Evolutionary conservation across 1,140 invertebrate genomes (phyloP), one percentile per base, ranked within the genome.

Genomic region (Holotrichia oblita): DNA sequence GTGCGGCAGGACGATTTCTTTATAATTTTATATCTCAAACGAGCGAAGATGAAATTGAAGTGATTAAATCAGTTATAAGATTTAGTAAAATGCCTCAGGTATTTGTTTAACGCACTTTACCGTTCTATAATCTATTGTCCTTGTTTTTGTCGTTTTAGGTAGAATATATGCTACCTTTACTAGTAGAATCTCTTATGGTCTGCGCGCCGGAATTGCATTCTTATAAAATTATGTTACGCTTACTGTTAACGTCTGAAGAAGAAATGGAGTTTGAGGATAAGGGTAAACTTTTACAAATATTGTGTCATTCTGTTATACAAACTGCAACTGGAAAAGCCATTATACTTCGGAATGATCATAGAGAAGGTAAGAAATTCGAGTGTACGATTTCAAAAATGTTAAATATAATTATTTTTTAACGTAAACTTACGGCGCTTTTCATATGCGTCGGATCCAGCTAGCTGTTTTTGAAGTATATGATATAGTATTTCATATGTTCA

Each of bases 281-380:
- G 24, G 20, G 0, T 10, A 69, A 69, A 69, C 22, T 69, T 3
- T 34, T 69, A 3, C 61, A 69, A 34, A 69, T 69, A 69, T 3
- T 69, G 12, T 27, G 61, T 20, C 22, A 69, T 27, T 10, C 27
- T 9, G 22, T 69, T 69, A 69, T 69, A 2, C 61, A 69, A 27
- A 69, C 8, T 27, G 10, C 24, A 69, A 34, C 61, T 27, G 61
- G 61, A 69, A 69, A 34, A 69, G 61, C 61, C 6, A 27, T 20
- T 69, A 2, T 69, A 22, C 20, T 69, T 69, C 17, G 61, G 8
- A 27, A 10, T 6, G 22, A 69, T 0, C 61, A 24, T 14, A 69
- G 61, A 34, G 12, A 69, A 27, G 61, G 61, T 69, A 69, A 69
- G 24, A 69, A n/a, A n/a, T n/a, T n/a, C n/a, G n/a, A n/a, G n/a